These are phyloP conservation scores for Charadrius vociferus DNA, from an alignment of 2,113 vertebrate genomes.

Conservation along the genomic window DNA sequence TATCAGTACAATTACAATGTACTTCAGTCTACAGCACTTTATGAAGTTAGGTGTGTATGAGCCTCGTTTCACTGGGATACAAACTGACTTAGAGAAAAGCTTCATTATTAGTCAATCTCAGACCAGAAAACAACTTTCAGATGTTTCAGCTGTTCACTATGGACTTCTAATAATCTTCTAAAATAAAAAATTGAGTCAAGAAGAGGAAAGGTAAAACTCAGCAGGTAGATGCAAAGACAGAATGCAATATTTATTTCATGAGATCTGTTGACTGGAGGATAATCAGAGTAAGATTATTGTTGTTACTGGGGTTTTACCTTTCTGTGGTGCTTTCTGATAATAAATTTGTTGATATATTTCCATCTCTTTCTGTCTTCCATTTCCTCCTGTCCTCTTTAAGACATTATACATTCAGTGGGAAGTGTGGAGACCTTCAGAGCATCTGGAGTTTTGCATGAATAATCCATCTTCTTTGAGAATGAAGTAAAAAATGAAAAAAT, in stretches of 20 bases:
- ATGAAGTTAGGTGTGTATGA: neutral
- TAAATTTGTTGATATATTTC: neutral
- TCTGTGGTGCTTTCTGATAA: neutral
- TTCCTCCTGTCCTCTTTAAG: neutral
- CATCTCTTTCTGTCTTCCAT: neutral
- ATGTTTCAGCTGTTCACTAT: neutral
- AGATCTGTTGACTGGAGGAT: neutral
- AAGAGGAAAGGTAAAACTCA: neutral
- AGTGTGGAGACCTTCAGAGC: neutral
- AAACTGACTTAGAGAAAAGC: neutral
- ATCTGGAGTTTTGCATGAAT: neutral
- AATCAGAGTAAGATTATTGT: neutral
- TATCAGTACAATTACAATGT: neutral
- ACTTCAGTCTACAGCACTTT: neutral
- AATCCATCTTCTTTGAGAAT: neutral
- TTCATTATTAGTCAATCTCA: neutral
- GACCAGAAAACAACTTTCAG: neutral
- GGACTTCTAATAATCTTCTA: neutral
- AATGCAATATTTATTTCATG: neutral
- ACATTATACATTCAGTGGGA: neutral
- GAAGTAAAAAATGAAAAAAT: neutral
- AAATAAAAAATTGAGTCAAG: neutral
- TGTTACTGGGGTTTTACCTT: neutral
- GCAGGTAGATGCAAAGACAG: neutral
- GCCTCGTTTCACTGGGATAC: neutral